Conservation (phyloP, 1,140 invertebrate genomes). For the Medauroidea extradentata region DNA sequence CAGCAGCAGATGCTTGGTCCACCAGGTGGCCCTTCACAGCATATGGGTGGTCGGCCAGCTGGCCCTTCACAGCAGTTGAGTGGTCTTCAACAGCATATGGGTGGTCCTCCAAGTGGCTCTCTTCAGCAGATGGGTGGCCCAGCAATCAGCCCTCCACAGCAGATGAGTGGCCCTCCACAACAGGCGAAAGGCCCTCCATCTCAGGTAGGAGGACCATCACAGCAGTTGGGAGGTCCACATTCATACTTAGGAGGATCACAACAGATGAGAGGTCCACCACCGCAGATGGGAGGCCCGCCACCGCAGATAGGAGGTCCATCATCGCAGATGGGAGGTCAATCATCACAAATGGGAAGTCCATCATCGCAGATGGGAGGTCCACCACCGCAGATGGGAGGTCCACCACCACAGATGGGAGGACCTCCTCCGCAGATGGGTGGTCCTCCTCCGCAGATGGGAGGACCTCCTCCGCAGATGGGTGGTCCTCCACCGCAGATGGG, state of each 20-base stretch:
- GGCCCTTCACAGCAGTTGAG: background rate
- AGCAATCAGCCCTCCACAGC: too few species aligned
- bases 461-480: too few species aligned
- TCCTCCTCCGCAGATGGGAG: too few species aligned
- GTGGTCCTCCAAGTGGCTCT: background rate
- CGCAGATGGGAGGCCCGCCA: constrained; percentile 12
- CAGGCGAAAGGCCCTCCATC: constrained; percentile 8
- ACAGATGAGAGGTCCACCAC: constrained; percentile 2
- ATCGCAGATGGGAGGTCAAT: constrained; percentile 8
- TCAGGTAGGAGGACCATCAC: constrained; percentile 17
- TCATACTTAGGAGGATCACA: background rate
- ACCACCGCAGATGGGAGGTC: constrained; percentile 40
- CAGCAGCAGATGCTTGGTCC: background rate
- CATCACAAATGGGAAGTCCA: constrained; percentile 19
- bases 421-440: too few species aligned
- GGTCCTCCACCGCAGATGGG: too few species aligned
- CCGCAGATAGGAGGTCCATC: constrained; percentile 8
- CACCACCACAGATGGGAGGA: too few species aligned
- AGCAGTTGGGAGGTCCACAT: background rate
- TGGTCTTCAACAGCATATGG: background rate
- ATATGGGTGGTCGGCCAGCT: background rate
- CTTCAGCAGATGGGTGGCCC: background rate
- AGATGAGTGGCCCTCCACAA: constrained; percentile 13
- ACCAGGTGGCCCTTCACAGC: constrained; percentile 1
- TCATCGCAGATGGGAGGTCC: constrained; percentile 13